These are phyloP conservation scores for Halictus rubicundus DNA, from an alignment of 1,140 invertebrate genomes.

Conservation along the genomic window DNA sequence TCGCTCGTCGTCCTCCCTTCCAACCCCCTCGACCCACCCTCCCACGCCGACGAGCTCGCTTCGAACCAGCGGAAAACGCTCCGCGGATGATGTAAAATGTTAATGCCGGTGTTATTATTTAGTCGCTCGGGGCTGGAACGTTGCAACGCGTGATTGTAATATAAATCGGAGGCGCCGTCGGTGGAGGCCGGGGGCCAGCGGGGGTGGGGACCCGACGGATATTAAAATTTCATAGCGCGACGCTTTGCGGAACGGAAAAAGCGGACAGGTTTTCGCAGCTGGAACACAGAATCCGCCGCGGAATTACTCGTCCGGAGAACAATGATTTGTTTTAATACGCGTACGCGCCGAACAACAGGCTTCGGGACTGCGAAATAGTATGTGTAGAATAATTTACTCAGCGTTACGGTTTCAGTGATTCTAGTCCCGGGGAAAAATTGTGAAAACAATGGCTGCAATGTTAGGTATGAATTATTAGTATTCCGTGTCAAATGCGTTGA, in stretches of 20 bases:
- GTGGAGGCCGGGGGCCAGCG: not conserved
- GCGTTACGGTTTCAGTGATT: too few relatives aligned
- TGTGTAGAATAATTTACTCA: too few relatives aligned
- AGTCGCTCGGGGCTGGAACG: not conserved
- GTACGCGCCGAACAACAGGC: not conserved
- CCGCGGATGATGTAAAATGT: slow-evolving; percentile 22
- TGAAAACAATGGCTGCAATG: too few relatives aligned
- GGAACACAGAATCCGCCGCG: not conserved
- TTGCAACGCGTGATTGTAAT: too few relatives aligned
- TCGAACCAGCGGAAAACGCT: not conserved
- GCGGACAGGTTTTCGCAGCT: slow-evolving; percentile 17
- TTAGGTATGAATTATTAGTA: too few relatives aligned
- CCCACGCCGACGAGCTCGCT: not conserved
- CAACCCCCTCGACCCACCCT: too few relatives aligned
- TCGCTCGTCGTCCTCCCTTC: not conserved
- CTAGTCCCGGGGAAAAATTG: too few relatives aligned
- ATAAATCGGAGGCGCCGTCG: too few relatives aligned
- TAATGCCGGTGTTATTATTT: slow-evolving; percentile 43
- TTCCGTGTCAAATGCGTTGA: too few relatives aligned
- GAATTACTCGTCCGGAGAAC: slow-evolving; percentile 42
- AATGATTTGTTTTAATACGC: slow-evolving; percentile 56
- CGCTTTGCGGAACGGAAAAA: slow-evolving; percentile 25
- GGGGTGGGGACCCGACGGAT: slow-evolving; percentile 2
- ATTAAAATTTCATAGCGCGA: slow-evolving; percentile 44
- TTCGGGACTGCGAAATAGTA: not conserved